Base-by-base conservation (phyloP, 92 coral and sea anemone genomes). In the Palythoa heliodiscus region DNA sequence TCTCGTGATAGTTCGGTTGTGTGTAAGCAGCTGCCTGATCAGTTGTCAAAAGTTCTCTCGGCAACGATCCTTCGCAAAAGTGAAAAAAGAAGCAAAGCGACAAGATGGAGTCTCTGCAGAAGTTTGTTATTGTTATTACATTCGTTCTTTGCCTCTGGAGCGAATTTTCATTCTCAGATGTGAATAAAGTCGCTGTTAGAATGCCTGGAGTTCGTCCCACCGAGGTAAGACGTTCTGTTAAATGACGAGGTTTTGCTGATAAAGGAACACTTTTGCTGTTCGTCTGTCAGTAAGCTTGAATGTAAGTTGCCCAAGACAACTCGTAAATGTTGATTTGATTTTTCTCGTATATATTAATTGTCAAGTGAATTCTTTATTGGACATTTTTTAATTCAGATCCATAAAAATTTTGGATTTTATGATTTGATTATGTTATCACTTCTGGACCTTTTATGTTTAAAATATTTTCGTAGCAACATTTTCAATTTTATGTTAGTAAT, bases 191-290 rank as follows among this genome's bases (percentile, higher is more conserved):
- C 23, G 71, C 53, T 11, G 71, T 78, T 40, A 61, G 17, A 60
- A 78, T 78, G 83, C 83, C 83, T 17, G 83, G 83, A 61, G 83
- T 78, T n/a, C 71, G 71, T 3, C 83, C 83, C 16, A 14, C 72
- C 3, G 22, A 78, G 83, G 83, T 78, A 78, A 19, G 55, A 58
- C 23, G 12, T 20, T 8, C 15, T 52, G 11, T 63, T 23, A 11
- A n/a, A n/a, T 23, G 22, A 11, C 11, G 22, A 55, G 11, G 3
- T 16, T 19, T 10, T 19, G 69, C 10, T 0, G 25, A 19, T 52
- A 35, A 78, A 78, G n/a, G 77, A 72, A 16, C 77, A 72, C n/a
- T 17, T n/a, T 16, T 24, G 70, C 23, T 22, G 24, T 17, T 24
- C n/a, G 24, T 17, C 9, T 68, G 38, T 58, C 66, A n/a, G 20